Conservation (phyloP, 1,140 invertebrate species). For the Phenacoccus solenopsis region DNA sequence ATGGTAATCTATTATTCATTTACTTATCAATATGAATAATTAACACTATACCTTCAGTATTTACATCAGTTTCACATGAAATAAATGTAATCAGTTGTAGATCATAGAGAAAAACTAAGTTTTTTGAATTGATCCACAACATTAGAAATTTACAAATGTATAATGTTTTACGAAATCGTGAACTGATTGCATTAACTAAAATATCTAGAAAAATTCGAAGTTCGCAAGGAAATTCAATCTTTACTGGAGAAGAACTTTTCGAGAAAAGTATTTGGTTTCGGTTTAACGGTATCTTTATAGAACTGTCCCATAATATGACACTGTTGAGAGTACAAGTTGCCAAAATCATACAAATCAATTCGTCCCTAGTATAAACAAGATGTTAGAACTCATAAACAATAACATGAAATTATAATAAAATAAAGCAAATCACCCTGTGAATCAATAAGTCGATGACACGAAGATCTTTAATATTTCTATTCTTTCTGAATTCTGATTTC, state of each 20-base stretch:
- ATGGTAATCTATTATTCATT: no score
- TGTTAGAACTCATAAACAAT: constrained; percentile 35
- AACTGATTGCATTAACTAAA: no score
- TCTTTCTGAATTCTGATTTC: constrained; percentile 62
- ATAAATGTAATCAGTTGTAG: no score
- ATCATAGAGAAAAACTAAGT: no score
- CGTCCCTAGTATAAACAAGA: background rate
- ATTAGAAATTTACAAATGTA: no score
- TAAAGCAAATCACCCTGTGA: constrained; percentile 55
- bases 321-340: constrained; percentile 75
- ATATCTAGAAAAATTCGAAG: no score
- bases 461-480: constrained; percentile 64
- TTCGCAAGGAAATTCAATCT: no score
- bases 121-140: no score
- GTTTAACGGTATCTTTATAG: constrained; percentile 71
- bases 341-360: constrained; percentile 48
- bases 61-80: no score
- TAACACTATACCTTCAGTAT: no score
- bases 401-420: constrained; percentile 44
- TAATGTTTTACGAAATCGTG: no score
- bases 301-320: constrained; percentile 64
- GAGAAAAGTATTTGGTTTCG: constrained; percentile 82
- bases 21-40: no score
- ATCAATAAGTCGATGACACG: constrained; percentile 80
- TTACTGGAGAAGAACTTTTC: constrained; percentile 55